Evolutionary conservation across 2,888 invertebrate genomes (phyloP).

Genomic region (Litoditis marina): DNA sequence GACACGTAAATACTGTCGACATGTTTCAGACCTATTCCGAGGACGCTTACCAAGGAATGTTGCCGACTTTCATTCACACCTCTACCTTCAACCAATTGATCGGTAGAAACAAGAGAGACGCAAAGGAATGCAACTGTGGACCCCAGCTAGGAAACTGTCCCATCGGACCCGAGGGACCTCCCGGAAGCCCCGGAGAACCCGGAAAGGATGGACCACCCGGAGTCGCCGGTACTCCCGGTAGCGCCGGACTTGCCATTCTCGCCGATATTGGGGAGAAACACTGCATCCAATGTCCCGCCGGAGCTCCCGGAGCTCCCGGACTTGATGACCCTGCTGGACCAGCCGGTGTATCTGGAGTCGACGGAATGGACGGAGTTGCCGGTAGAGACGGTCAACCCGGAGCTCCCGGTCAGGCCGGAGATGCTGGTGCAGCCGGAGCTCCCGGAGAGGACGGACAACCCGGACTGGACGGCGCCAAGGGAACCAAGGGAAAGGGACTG

Average conservation of each 20-base stretch:
- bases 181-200: no score
- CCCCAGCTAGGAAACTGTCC: slow-evolving; percentile 9
- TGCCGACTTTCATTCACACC: slow-evolving; percentile 3
- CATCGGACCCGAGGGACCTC: no score
- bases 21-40: slow-evolving; percentile 2
- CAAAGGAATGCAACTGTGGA: slow-evolving; percentile 7
- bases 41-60: slow-evolving; percentile 9
- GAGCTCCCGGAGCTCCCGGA: slow-evolving; percentile 31
- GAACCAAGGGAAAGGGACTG: slow-evolving; percentile 45
- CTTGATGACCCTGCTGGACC: slow-evolving; percentile 44
- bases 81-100: slow-evolving; percentile 8
- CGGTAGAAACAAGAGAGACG: slow-evolving; percentile 9
- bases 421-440: slow-evolving; percentile 32
- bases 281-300: no score
- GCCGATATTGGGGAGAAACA: no score
- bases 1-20: no score
- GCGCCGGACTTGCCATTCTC: neutral
- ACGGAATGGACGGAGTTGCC: no score
- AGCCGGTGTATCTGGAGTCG: slow-evolving; percentile 38
- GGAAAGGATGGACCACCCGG: no score
- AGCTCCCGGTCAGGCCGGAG: slow-evolving; percentile 43
- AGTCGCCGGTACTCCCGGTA: neutral
- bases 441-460: slow-evolving; percentile 27
- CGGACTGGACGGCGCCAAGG: slow-evolving; percentile 39
- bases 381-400: no score